A percentile compares a stretch with the other conserved stretches of the same genome.
Conservation (phyloP, 2,888 invertebrate genomes). For the Meteorus colon region DNA sequence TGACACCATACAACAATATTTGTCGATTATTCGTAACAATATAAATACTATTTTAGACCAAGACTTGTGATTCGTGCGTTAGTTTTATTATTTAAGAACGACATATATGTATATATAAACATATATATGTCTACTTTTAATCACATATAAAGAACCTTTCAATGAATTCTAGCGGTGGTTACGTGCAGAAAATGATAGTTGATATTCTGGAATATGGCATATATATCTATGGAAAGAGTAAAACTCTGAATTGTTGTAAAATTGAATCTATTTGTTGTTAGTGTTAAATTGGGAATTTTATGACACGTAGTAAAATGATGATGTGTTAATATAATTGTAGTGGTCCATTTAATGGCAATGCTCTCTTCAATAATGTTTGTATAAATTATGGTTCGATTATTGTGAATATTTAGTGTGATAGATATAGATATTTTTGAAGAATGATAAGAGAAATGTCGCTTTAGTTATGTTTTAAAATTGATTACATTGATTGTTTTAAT, state of each 20-base stretch:
- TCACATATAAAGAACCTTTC: not conserved
- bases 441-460: not conserved
- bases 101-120: not conserved
- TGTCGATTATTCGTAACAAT: not conserved
- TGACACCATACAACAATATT: not conserved
- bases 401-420: constrained; percentile 5
- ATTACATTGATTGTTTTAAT: not conserved
- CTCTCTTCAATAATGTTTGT: not conserved
- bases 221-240: not conserved
- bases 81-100: constrained; percentile 8
- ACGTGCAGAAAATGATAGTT: no score
- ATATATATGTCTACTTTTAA: not conserved
- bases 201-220: no score
- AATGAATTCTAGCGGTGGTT: not conserved
- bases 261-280: not conserved
- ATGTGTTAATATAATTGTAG: not conserved
- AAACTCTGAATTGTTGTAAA: not conserved
- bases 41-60: not conserved
- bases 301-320: not conserved
- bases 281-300: constrained; percentile 1
- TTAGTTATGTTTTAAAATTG: not conserved
- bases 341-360: not conserved
- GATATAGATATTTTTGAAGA: not conserved
- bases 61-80: constrained; percentile 7
- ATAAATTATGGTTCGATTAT: not conserved